Evolutionary conservation across 2,888 invertebrate genomes (phyloP), one percentile per base, ranked within the genome.

Genomic region (Eucriotettix oculatus): DNA sequence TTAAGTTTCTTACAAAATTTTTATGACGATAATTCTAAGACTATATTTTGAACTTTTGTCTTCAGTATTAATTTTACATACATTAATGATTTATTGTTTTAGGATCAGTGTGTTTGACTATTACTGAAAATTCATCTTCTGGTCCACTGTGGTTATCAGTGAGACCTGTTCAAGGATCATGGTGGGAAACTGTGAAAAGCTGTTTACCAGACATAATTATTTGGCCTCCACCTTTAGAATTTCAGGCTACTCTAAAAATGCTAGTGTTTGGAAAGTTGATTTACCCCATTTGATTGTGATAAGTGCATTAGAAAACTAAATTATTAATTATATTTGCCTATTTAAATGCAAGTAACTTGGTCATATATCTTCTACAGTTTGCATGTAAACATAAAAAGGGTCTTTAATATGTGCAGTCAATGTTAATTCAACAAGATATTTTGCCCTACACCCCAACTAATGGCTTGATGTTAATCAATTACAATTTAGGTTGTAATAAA

Each of bases 151-250:
- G 71, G 7, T 64, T 76, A 41, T 65, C 69, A 56, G 73, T 73
- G 56, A 67, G 69, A 52, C 71, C 74, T 43, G 71, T 72, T 1
- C 67, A 69, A 5, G 69, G 72, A 48, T 68, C 74, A 1, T 75
- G 75, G 75, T 67, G 68, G 60, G 66, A 70, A 55, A 74, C 74
- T 41, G 71, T 74, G 68, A 68, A 68, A 59, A 69, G 68, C 52
- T 74, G 74, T 62, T 69, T 74, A 57, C 74, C 75, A 52, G 73
- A 75, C 56, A 71, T 71, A 1, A 68, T 75, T 5, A 67, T 59
- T 54, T 62, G 66, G 43, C 71, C 73, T 60, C 69, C 71, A 14
- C 62, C 71, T 2, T 72, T 76, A 3, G 69, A 73, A 65, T 75
- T 75, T 74, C 65, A 62, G 16, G 56, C 65, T 44, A 56, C 70